A percentile compares a stretch with the other conserved stretches of the same genome.
Evolutionary conservation across 2,888 invertebrate species (phyloP).

Genomic region (Nomada ferruginata): DNA sequence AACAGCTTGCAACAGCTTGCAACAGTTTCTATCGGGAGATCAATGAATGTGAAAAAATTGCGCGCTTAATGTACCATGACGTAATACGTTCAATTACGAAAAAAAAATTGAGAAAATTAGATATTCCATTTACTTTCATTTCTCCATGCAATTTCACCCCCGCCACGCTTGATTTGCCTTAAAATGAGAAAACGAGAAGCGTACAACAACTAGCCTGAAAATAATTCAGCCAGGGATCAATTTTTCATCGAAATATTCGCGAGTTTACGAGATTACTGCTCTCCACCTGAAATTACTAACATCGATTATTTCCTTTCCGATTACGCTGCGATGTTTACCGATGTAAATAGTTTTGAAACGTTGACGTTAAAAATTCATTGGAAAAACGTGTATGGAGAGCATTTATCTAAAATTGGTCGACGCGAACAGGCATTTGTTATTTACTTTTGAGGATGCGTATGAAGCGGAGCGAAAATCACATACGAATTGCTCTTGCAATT

Average conservation of each 20-base stretch:
- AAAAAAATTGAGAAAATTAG: no score
- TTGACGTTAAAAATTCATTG: constrained; percentile 35
- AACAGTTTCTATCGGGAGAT: no score
- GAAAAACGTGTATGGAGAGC: neutral
- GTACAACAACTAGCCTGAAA: neutral
- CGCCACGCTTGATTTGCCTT: no score
- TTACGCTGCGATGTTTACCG: constrained; percentile 7
- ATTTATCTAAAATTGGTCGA: constrained; percentile 15
- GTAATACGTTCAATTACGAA: no score
- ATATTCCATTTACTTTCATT: neutral
- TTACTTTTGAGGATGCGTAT: neutral
- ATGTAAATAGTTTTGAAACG: constrained; percentile 19
- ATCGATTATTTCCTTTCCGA: constrained; percentile 19
- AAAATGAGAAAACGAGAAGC: neutral
- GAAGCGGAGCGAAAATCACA: neutral
- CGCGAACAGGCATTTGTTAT: constrained; percentile 11
- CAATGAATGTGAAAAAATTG: no score
- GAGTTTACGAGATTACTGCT: neutral
- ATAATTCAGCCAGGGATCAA: neutral
- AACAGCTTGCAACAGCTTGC: no score
- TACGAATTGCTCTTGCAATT: constrained; percentile 43
- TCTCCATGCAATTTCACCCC: no score
- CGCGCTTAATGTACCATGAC: no score
- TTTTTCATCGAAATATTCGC: constrained; percentile 15
- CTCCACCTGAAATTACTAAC: neutral